These are phyloP conservation scores for Nansenia antarctica DNA, from an alignment of 2,113 vertebrate species.

Conservation along the genomic window DNA sequence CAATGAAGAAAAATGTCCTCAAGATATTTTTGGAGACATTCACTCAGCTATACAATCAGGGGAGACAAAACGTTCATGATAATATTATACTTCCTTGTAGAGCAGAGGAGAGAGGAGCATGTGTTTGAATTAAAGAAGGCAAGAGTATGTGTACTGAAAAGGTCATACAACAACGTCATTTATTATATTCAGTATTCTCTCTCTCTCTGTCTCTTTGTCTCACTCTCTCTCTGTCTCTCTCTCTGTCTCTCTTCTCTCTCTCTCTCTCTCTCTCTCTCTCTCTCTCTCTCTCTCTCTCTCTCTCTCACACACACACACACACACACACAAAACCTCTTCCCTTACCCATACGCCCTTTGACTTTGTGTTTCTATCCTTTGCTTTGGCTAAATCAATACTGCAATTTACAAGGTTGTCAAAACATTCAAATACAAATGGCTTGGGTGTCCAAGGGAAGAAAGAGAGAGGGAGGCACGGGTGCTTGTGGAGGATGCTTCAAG, in stretches of 20 bases:
- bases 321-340: background rate
- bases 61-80: constrained; percentile 22
- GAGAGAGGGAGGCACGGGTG: constrained; percentile 12
- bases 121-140: too few species aligned
- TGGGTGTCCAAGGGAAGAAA: background rate
- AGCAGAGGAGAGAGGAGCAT: too few species aligned
- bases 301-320: background rate
- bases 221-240: background rate
- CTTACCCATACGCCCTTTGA: constrained; percentile 15
- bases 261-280: background rate
- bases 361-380: constrained; percentile 47
- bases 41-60: background rate
- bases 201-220: background rate
- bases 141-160: too few species aligned
- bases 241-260: constrained; percentile 18
- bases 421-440: constrained; percentile 58
- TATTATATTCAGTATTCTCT: background rate
- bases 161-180: too few species aligned
- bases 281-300: background rate
- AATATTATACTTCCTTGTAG: background rate
- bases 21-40: background rate
- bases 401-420: constrained; percentile 62
- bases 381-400: constrained; percentile 48
- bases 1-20: background rate
- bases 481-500: background rate